These are phyloP conservation scores for Drosophila erecta DNA, from an alignment of 1,140 invertebrate species.

Conservation along the genomic window DNA sequence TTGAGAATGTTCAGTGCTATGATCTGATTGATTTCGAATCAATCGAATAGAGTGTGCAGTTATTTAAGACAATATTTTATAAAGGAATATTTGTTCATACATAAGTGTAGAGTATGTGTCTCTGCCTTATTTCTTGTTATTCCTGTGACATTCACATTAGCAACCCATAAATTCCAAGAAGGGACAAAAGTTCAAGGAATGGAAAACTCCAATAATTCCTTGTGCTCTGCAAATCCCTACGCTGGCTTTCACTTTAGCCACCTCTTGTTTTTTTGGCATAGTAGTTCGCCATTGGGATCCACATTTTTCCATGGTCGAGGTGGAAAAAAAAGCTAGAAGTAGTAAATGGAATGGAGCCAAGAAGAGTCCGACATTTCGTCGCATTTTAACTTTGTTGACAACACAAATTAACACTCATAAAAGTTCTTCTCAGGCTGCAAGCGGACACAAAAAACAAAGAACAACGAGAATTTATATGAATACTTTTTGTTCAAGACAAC, in stretches of 20 bases:
- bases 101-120: neutral
- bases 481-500: constrained; percentile 43
- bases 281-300: constrained; percentile 6
- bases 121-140: neutral
- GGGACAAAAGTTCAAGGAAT: neutral
- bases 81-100: too few species aligned
- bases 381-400: constrained; percentile 78
- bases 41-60: constrained; percentile 2
- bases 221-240: constrained; percentile 12
- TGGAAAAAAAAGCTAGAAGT: neutral
- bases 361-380: constrained; percentile 27
- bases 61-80: neutral
- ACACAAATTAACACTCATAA: constrained; percentile 81
- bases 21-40: constrained; percentile 3
- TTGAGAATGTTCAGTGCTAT: neutral
- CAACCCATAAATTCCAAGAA: neutral
- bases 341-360: neutral
- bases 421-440: constrained; percentile 61
- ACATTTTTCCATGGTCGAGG: constrained; percentile 23
- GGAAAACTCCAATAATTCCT: constrained; percentile 13
- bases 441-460: constrained; percentile 56
- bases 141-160: constrained; percentile 4
- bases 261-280: constrained; percentile 6
- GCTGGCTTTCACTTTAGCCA: constrained; percentile 5
- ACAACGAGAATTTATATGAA: constrained; percentile 72